Evolutionary conservation across 1,140 invertebrate species (phyloP).

Genomic region (Scaptodrosophila lebanonensis): DNA sequence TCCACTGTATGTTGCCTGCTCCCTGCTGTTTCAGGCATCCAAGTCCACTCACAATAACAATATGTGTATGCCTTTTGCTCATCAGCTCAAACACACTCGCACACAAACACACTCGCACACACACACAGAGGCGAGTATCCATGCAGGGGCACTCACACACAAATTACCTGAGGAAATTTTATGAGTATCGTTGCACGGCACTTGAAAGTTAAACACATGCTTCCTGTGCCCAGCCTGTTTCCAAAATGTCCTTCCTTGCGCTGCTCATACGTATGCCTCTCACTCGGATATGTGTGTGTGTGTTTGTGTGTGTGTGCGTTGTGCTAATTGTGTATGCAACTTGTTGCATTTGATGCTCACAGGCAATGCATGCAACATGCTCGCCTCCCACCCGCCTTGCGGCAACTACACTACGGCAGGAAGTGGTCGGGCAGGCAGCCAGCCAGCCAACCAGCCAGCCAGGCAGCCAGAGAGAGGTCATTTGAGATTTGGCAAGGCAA

Average conservation of each 20-base stretch:
- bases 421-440: too few species aligned
- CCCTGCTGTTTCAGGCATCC: too few species aligned
- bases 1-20: too few species aligned
- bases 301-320: conserved; percentile 22
- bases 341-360: conserved; percentile 49
- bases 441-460: too few species aligned
- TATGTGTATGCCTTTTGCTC: conserved; percentile 9
- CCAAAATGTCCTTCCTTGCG: conserved; percentile 30
- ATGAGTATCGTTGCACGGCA: conserved; percentile 67
- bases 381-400: conserved; percentile 14
- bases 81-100: conserved; percentile 1
- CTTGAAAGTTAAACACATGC: conserved; percentile 72
- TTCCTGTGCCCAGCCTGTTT: conserved; percentile 28
- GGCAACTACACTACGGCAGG: too few species aligned
- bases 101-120: conserved; percentile 29
- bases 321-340: conserved; percentile 73
- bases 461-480: too few species aligned
- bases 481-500: too few species aligned
- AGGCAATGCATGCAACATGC: conserved; percentile 15
- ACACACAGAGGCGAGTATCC: too few species aligned
- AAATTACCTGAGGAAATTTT: conserved; percentile 74
- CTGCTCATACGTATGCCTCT: conserved; percentile 8
- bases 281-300: conserved; percentile 1
- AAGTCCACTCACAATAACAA: conserved; percentile 59
- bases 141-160: too few species aligned